Conservation (phyloP, 2,888 invertebrate genomes). For the Acanthosoma haemorrhoidale region DNA sequence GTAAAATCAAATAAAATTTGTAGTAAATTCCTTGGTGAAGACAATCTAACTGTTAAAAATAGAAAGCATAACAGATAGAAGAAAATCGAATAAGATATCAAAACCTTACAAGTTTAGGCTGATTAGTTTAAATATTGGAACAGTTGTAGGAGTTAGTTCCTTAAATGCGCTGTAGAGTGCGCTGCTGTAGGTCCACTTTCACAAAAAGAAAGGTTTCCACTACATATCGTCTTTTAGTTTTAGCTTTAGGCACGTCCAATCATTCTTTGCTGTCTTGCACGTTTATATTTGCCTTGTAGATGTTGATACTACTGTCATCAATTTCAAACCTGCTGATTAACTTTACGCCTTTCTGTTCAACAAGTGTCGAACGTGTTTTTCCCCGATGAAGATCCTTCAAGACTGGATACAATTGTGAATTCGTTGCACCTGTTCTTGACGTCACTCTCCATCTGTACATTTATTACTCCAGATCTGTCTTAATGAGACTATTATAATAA, state of each 20-base stretch:
- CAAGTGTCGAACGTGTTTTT: conserved; percentile 16
- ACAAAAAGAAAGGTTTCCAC: conserved; percentile 25
- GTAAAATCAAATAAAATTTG: too few species aligned
- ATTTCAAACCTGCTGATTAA: neutral
- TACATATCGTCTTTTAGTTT: conserved; percentile 11
- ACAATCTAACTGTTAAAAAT: too few species aligned
- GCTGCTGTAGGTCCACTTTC: conserved; percentile 6
- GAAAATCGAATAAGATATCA: neutral
- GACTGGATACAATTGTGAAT: neutral
- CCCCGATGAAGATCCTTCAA: conserved; percentile 3
- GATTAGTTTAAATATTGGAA: neutral
- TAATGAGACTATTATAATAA: neutral
- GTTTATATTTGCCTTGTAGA: conserved; percentile 12
- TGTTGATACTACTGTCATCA: neutral
- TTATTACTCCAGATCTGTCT: conserved; percentile 13
- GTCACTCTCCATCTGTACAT: conserved; percentile 7
- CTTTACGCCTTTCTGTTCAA: conserved; percentile 5
- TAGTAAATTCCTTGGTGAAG: too few species aligned
- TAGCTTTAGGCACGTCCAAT: conserved; percentile 5
- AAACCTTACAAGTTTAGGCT: neutral
- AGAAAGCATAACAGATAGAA: neutral
- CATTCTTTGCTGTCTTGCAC: neutral
- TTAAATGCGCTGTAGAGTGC: conserved; percentile 9
- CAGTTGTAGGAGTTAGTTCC: conserved; percentile 3
- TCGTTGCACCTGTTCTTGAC: conserved; percentile 23